phyloP scores from a whole-genome alignment of 1,140 invertebrate genomes.

The Dolichoris vasculosae region DNA sequence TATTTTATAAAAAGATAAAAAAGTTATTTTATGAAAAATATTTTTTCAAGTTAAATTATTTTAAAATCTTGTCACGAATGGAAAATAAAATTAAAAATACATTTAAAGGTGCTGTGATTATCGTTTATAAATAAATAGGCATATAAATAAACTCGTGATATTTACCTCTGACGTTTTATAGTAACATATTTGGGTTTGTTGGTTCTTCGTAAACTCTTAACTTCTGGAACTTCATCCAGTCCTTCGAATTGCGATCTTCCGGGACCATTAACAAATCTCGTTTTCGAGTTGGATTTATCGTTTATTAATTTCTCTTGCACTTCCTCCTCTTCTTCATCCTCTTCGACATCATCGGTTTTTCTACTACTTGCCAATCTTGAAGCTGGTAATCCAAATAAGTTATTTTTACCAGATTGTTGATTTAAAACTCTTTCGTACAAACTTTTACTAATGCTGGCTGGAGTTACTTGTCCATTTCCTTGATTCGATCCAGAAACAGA shows the following conservation, averaged over 20 bases:
- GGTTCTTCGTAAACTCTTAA: slow-evolving; percentile 74
- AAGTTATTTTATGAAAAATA: too few relatives aligned
- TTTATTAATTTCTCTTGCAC: slow-evolving; percentile 14
- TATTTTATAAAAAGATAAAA: too few relatives aligned
- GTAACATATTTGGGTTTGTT: slow-evolving; percentile 81
- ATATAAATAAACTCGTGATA: background rate
- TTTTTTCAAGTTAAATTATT: too few relatives aligned
- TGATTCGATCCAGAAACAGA: slow-evolving; percentile 59
- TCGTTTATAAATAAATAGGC: background rate
- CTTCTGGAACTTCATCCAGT: slow-evolving; percentile 75
- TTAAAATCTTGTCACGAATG: too few relatives aligned
- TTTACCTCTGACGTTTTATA: slow-evolving; percentile 73
- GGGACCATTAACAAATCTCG: slow-evolving; percentile 67
- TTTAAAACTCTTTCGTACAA: slow-evolving; percentile 83
- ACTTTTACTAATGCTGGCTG: slow-evolving; percentile 81
- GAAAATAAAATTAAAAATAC: too few relatives aligned
- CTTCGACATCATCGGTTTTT: slow-evolving; percentile 45
- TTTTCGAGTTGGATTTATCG: slow-evolving; percentile 52
- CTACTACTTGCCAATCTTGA: slow-evolving; percentile 50
- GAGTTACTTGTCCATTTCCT: slow-evolving; percentile 65
- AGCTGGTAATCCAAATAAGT: slow-evolving; percentile 49
- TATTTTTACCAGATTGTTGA: slow-evolving; percentile 65
- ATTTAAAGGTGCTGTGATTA: too few relatives aligned
- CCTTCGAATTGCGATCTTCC: slow-evolving; percentile 83
- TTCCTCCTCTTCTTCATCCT: slow-evolving; percentile 44